Evolutionary conservation across 2,888 invertebrate species (phyloP).

Genomic region (Meliscaeva auricollis): DNA sequence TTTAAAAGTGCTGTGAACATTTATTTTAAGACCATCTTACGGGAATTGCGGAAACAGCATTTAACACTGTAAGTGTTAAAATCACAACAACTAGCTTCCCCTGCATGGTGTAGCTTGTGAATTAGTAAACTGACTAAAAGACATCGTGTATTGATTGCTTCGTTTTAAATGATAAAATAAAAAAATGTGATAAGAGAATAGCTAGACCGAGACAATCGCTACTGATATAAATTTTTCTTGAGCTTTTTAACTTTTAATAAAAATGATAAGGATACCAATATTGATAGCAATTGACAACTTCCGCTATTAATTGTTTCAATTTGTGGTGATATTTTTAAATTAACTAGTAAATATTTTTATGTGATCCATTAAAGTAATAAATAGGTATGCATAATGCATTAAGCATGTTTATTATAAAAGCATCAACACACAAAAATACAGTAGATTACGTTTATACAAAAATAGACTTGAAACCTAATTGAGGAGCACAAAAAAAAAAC

Average conservation of each 20-base stretch:
- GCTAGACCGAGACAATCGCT: neutral
- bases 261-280: neutral
- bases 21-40: neutral
- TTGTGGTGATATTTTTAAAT: neutral
- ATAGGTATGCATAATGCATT: neutral
- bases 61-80: neutral
- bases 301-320: neutral
- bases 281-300: neutral
- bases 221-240: neutral
- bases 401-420: neutral
- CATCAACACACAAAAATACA: too few relatives aligned
- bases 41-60: neutral
- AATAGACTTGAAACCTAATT: too few relatives aligned
- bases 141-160: neutral
- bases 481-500: too few relatives aligned
- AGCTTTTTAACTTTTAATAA: neutral
- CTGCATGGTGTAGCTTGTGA: slow-evolving; percentile 11
- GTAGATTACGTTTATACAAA: too few relatives aligned
- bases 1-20: neutral
- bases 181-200: slow-evolving; percentile 3
- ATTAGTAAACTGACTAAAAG: slow-evolving; percentile 25
- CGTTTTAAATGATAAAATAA: neutral
- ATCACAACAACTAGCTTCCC: neutral
- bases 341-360: neutral
- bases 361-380: neutral